phyloP scores from a whole-genome alignment of 1,140 invertebrate species.

The Dreissena polymorpha region DNA sequence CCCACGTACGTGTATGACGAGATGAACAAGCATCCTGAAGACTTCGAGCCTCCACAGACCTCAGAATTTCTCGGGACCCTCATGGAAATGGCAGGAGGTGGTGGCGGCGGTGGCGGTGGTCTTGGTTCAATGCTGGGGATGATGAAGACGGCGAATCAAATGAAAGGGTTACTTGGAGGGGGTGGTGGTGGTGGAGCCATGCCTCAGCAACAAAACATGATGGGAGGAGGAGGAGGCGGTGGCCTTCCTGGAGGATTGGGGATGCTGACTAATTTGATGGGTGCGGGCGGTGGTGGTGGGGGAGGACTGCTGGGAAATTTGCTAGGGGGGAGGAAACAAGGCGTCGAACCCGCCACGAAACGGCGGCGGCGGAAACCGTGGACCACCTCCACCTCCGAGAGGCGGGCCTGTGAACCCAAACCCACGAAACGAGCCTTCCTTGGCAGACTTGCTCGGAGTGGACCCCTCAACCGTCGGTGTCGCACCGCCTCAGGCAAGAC shows the following conservation, averaged over 20 bases:
- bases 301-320: slow-evolving; percentile 10
- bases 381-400: background rate
- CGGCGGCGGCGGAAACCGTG: background rate
- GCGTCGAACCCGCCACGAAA: background rate
- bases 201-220: background rate
- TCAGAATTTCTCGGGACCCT: slow-evolving; percentile 31
- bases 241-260: slow-evolving; percentile 20
- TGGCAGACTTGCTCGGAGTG: slow-evolving; percentile 47
- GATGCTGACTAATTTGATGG: background rate
- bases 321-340: slow-evolving; percentile 19
- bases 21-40: slow-evolving; percentile 33
- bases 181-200: slow-evolving; percentile 8
- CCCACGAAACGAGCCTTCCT: slow-evolving; percentile 21
- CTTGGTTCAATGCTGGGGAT: slow-evolving; percentile 34
- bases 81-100: background rate
- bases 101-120: slow-evolving; percentile 14
- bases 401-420: slow-evolving; percentile 14
- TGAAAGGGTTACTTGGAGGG: background rate
- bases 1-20: slow-evolving; percentile 31
- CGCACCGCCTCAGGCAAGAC: background rate
- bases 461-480: slow-evolving; percentile 23
- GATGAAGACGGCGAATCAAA: slow-evolving; percentile 8
- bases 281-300: slow-evolving; percentile 7
- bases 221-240: background rate
- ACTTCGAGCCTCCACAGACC: slow-evolving; percentile 35